phyloP scores from a whole-genome alignment of 2,113 vertebrate species.

The Rhineura floridana region DNA sequence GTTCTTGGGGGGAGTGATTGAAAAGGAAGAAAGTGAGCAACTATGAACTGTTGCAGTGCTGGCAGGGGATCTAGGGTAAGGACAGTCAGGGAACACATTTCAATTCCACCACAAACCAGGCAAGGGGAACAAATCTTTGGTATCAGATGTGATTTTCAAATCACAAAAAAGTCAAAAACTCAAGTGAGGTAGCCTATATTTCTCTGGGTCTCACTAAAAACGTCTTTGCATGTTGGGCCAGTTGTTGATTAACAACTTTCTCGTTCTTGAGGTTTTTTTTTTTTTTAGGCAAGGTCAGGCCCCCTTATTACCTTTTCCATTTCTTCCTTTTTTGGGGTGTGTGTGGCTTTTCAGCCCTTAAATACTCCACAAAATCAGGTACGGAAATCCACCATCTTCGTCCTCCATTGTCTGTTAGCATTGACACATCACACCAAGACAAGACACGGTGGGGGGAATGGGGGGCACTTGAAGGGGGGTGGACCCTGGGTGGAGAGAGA shows the following conservation, averaged over 20 bases:
- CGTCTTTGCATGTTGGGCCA: constrained; percentile 81
- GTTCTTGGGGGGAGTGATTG: constrained; percentile 56
- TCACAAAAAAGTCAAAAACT: constrained; percentile 86
- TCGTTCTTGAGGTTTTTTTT: constrained; percentile 15
- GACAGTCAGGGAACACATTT: background rate
- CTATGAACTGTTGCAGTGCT: fast-evolving
- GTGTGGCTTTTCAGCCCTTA: constrained; percentile 65
- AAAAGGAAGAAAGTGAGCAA: constrained; percentile 11
- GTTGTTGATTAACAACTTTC: background rate
- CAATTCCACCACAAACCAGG: constrained; percentile 85
- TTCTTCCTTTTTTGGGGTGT: background rate
- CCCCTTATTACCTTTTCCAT: constrained; percentile 3
- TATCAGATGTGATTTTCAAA: constrained; percentile 97
- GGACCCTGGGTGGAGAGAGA: background rate
- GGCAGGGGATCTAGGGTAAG: constrained; percentile 52
- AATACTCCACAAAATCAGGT: constrained; percentile 61
- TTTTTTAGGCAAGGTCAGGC: constrained; percentile 42
- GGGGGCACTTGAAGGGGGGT: background rate
- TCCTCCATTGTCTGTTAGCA: constrained; percentile 16
- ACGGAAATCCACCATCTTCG: constrained; percentile 52
- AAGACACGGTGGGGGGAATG: constrained; percentile 50
- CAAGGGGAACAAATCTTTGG: constrained; percentile 97
- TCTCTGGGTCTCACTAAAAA: constrained; percentile 90
- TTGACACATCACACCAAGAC: constrained; percentile 71
- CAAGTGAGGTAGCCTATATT: constrained; percentile 97